phyloP scores from a whole-genome alignment of 2,113 vertebrate genomes.

The Epinephelus fuscoguttatus region DNA sequence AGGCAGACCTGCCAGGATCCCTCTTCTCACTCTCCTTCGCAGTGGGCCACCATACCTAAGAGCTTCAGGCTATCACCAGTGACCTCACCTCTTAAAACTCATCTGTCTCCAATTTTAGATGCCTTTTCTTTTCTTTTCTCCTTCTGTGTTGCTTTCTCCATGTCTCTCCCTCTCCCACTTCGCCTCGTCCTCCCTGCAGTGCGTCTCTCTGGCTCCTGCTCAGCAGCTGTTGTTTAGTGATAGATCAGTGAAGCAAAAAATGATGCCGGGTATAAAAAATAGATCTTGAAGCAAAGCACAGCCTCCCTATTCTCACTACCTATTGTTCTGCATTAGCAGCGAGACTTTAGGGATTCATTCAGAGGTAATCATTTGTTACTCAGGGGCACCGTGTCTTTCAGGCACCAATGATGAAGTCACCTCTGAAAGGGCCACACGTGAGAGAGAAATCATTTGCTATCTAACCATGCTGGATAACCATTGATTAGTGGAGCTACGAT shows the following conservation, averaged over 20 bases:
- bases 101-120: constrained; percentile 74
- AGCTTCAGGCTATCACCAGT: constrained; percentile 84
- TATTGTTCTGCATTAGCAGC: constrained; percentile 87
- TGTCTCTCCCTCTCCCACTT: constrained; percentile 64
- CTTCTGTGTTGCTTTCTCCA: constrained; percentile 55
- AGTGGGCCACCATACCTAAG: constrained; percentile 77
- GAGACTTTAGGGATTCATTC: constrained; percentile 89
- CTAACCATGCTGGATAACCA: constrained; percentile 72
- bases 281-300: constrained; percentile 84
- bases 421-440: constrained; percentile 89
- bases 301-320: constrained; percentile 79
- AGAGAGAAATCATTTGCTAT: constrained; percentile 84
- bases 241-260: constrained; percentile 96
- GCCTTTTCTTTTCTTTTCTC: constrained; percentile 37
- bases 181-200: constrained; percentile 75
- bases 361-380: constrained; percentile 89
- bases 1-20: constrained; percentile 79
- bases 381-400: constrained; percentile 88
- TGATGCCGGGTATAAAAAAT: constrained; percentile 87
- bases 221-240: constrained; percentile 92
- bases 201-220: constrained; percentile 78
- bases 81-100: constrained; percentile 82
- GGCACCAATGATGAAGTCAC: constrained; percentile 87
- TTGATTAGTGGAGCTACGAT: constrained; percentile 72
- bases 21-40: constrained; percentile 78